Evolutionary conservation across 1,140 invertebrate genomes (phyloP).

Genomic region (Sminthurides bifidus): DNA sequence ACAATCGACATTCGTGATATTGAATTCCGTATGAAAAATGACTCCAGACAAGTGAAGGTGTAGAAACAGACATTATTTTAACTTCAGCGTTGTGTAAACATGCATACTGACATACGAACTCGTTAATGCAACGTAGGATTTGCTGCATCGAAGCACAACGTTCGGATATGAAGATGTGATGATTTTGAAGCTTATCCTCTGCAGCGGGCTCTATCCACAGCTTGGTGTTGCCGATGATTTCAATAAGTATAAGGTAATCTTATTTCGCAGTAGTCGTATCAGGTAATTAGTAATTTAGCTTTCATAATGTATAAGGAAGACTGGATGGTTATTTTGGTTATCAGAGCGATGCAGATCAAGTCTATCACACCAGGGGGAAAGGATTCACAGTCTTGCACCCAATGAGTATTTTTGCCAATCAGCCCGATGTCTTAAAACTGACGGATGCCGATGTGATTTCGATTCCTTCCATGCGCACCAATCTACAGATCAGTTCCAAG

Average conservation of each 20-base stretch:
- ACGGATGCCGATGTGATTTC: conserved; percentile 58
- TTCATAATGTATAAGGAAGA: background rate
- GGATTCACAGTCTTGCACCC: conserved; percentile 84
- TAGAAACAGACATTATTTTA: background rate
- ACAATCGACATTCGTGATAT: conserved; percentile 76
- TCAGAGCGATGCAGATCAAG: conserved; percentile 66
- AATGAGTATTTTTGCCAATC: conserved; percentile 70
- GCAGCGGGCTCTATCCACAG: conserved; percentile 86
- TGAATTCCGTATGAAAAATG: conserved; percentile 71
- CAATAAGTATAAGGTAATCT: conserved; percentile 79
- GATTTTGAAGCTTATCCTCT: conserved; percentile 77
- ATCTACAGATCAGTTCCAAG: conserved; percentile 59
- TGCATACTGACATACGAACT: background rate
- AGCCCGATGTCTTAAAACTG: conserved; percentile 66
- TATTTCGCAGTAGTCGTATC: background rate
- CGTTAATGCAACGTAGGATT: conserved; percentile 39
- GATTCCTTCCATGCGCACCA: conserved; percentile 48
- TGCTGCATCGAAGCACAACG: conserved; percentile 56
- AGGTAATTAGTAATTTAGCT: background rate
- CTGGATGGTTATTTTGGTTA: conserved; percentile 21
- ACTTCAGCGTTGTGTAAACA: background rate
- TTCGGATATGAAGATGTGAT: conserved; percentile 70
- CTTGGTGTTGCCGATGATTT: conserved; percentile 82
- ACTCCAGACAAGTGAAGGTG: conserved; percentile 51
- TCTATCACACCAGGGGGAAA: conserved; percentile 86